Percentiles rank a stretch among this genome's conserved stretches.
phyloP scores from a whole-genome alignment of 2,113 vertebrate genomes.

The Halichoerus grypus region DNA sequence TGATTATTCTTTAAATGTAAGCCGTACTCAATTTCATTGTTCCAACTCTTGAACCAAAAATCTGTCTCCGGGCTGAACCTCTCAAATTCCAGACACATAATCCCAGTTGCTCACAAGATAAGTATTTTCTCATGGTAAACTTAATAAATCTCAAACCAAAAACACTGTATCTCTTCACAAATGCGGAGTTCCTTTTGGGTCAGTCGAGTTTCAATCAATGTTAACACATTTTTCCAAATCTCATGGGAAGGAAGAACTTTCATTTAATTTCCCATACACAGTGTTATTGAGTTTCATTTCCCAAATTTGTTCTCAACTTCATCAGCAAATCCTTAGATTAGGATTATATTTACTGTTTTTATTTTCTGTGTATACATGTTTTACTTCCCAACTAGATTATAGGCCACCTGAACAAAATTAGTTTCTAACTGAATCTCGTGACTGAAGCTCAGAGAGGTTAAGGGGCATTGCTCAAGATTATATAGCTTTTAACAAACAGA shows the following conservation, averaged over 20 bases:
- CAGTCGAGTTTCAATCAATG: not conserved
- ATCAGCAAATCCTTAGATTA: not conserved
- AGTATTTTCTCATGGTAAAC: not conserved
- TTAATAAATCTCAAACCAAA: not conserved
- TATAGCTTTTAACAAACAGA: not conserved
- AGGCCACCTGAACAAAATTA: not conserved
- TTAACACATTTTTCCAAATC: not conserved
- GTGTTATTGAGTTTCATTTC: not conserved
- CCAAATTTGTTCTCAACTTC: not conserved
- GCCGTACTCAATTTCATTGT: not conserved
- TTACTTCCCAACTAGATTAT: not conserved
- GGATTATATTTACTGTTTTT: not conserved
- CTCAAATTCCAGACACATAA: not conserved
- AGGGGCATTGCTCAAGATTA: not conserved
- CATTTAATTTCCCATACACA: not conserved
- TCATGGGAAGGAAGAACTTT: not conserved
- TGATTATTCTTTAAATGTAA: not conserved
- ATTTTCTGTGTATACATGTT: not conserved
- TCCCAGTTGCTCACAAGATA: not conserved
- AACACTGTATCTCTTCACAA: not conserved
- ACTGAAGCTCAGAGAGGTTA: not conserved
- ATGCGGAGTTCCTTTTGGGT: not conserved
- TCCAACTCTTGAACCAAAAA: not conserved
- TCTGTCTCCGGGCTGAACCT: not conserved
- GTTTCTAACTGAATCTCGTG: constrained; percentile 4